phyloP scores from a whole-genome alignment of 2,113 vertebrate genomes.

The Choloepus hoffmanni region DNA sequence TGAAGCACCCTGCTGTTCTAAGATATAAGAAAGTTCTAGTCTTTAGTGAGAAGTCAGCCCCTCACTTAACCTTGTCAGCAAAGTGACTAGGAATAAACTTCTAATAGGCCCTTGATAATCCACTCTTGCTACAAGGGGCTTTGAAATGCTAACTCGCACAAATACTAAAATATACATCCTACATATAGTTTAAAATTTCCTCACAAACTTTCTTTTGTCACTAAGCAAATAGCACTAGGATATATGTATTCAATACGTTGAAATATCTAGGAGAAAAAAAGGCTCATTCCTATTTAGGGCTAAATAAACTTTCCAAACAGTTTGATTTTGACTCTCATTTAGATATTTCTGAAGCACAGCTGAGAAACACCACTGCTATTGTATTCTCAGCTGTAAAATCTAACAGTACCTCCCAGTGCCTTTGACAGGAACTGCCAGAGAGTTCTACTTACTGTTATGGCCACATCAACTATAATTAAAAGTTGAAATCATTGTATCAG shows the following conservation, averaged over 20 bases:
- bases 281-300: background rate
- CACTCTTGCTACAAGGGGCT: background rate
- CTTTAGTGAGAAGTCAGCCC: background rate
- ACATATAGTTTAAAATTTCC: conserved; percentile 2
- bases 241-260: background rate
- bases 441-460: background rate
- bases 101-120: background rate
- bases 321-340: background rate
- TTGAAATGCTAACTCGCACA: background rate
- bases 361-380: background rate
- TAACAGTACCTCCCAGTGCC: background rate
- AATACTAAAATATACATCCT: background rate
- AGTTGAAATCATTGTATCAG: background rate
- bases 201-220: background rate
- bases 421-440: background rate
- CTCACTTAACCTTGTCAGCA: background rate
- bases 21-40: background rate
- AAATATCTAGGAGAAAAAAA: conserved; percentile 26
- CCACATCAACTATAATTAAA: background rate
- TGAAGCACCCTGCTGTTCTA: background rate
- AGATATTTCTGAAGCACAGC: background rate
- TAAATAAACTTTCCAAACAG: background rate
- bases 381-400: background rate
- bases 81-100: background rate
- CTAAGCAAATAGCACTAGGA: background rate